Conservation (phyloP, 2,113 vertebrate species). For the Okapia johnstoni region DNA sequence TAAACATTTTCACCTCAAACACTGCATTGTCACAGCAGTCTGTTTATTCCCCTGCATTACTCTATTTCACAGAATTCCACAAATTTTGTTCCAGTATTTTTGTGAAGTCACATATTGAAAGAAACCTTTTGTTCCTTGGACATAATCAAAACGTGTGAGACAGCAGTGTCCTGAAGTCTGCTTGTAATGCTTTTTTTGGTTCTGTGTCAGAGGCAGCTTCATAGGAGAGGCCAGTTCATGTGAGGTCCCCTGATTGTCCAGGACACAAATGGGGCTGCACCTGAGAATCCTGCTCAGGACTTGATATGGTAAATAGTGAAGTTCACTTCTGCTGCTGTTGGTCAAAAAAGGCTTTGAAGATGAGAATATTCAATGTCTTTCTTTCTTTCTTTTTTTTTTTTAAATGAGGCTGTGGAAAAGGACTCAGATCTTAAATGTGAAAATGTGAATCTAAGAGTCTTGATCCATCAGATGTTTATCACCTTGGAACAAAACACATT, state of each 20-base stretch:
- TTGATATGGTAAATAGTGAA: not conserved
- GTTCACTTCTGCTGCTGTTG: not conserved
- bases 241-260: not conserved
- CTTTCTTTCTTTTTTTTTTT: not conserved
- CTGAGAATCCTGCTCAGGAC: not conserved
- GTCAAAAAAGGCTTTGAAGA: not conserved
- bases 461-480: not conserved
- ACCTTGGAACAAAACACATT: not conserved
- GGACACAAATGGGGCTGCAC: not conserved
- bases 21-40: not conserved
- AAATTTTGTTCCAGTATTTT: slow-evolving; percentile 19
- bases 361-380: not conserved
- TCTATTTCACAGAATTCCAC: not conserved
- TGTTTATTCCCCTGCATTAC: not conserved
- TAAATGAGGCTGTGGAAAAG: not conserved
- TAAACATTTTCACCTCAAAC: not conserved
- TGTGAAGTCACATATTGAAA: not conserved
- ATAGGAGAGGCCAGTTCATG: not conserved
- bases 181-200: not conserved
- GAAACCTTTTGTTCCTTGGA: not conserved
- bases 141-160: not conserved
- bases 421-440: not conserved
- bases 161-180: not conserved
- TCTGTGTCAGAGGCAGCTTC: not conserved
- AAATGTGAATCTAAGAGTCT: not conserved